Conservation (phyloP, 2,113 vertebrate species). For the Phoenicopterus ruber region DNA sequence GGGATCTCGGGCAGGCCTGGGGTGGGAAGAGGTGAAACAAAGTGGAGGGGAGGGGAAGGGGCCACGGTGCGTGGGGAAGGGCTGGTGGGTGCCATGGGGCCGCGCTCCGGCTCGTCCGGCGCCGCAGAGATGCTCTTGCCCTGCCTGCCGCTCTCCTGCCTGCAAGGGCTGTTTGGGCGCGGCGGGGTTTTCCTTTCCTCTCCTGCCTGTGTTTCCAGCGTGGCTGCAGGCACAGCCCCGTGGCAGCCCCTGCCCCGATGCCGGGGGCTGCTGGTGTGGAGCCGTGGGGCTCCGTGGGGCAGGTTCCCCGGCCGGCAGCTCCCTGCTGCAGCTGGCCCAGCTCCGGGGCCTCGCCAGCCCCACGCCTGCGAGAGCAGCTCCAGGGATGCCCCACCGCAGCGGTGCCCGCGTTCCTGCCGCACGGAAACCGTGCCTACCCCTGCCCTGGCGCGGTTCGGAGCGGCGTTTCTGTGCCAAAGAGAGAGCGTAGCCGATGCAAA, state of each 20-base stretch:
- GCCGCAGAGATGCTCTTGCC: accelerated
- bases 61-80: accelerated
- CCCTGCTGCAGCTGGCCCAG: background rate
- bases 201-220: background rate
- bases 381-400: too few species aligned
- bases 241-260: too few species aligned
- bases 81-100: background rate
- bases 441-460: too few species aligned
- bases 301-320: background rate
- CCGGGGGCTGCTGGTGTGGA: background rate
- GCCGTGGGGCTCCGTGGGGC: background rate
- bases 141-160: too few species aligned
- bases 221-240: too few species aligned
- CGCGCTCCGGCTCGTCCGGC: accelerated
- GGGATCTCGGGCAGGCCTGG: background rate
- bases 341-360: background rate
- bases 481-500: too few species aligned
- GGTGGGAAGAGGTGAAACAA: background rate
- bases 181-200: background rate
- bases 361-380: background rate
- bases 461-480: too few species aligned
- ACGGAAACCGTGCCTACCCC: too few species aligned
- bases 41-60: too few species aligned
- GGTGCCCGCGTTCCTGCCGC: background rate
- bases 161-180: background rate